These are phyloP conservation scores for Callitettix versicolor DNA, from an alignment of 1,140 invertebrate genomes.

Conservation along the genomic window DNA sequence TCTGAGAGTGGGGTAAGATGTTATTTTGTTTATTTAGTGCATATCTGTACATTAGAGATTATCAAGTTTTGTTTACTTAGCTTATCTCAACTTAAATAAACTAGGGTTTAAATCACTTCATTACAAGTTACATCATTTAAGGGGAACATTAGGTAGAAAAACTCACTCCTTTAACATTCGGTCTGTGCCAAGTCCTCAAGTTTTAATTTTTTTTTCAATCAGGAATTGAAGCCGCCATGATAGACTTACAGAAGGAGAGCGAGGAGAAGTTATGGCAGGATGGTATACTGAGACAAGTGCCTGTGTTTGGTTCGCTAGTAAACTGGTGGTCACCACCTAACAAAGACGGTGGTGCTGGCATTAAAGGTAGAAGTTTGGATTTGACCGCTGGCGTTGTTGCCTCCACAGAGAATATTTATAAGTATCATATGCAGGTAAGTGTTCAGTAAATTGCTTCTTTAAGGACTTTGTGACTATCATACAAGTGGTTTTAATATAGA, in stretches of 20 bases:
- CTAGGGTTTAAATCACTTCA: no score
- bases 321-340: conserved; percentile 73
- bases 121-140: no score
- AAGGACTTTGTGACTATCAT: no score
- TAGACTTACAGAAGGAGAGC: conserved; percentile 80
- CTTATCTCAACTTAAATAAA: no score
- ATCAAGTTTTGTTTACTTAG: no score
- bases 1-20: no score
- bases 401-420: conserved; percentile 87
- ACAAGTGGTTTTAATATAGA: no score
- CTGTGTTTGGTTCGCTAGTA: conserved; percentile 82
- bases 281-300: conserved; percentile 83
- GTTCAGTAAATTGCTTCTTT: not conserved
- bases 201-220: conserved; percentile 18
- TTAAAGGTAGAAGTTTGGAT: conserved; percentile 82
- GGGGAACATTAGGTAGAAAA: no score
- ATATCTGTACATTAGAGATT: no score
- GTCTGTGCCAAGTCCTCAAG: no score
- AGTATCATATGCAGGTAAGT: conserved; percentile 29
- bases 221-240: conserved; percentile 85
- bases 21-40: no score
- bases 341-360: conserved; percentile 51
- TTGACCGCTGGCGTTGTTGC: conserved; percentile 70
- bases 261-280: conserved; percentile 87
- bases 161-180: no score